Conservation (phyloP, 2,113 vertebrate species). For the Microcebus jonahi region DNA sequence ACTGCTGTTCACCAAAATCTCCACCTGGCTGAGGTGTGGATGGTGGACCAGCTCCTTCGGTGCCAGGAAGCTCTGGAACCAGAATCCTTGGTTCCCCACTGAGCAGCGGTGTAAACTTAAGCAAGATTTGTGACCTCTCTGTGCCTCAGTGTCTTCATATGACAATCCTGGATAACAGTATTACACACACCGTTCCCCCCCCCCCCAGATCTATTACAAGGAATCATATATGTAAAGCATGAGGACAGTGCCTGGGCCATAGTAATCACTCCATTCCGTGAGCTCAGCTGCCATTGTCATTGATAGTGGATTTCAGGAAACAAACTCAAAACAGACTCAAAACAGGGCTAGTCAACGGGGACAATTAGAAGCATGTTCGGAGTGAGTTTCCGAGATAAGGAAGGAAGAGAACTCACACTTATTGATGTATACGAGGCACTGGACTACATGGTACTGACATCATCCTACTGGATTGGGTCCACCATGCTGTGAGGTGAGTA, state of each 20-base stretch:
- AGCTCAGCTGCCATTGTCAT: background rate
- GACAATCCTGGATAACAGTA: background rate
- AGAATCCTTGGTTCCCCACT: background rate
- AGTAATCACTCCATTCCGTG: background rate
- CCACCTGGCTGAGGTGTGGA: background rate
- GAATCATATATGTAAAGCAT: background rate
- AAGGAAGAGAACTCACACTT: background rate
- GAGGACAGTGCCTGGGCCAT: background rate
- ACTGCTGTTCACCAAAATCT: background rate
- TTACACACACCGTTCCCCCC: background rate
- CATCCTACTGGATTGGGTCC: background rate
- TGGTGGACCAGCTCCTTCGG: background rate
- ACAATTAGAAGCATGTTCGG: background rate
- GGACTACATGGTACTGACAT: background rate
- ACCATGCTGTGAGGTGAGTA: background rate
- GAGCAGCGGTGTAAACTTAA: background rate
- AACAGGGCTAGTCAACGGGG: background rate
- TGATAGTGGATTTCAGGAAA: background rate
- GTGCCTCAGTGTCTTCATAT: background rate
- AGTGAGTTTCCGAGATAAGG: background rate
- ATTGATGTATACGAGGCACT: no score
- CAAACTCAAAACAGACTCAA: no score
- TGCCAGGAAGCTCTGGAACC: background rate
- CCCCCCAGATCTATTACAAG: background rate
- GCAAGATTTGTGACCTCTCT: background rate